Base-by-base conservation (phyloP, 2,888 invertebrate genomes). In the Epinotia demarniana region DNA sequence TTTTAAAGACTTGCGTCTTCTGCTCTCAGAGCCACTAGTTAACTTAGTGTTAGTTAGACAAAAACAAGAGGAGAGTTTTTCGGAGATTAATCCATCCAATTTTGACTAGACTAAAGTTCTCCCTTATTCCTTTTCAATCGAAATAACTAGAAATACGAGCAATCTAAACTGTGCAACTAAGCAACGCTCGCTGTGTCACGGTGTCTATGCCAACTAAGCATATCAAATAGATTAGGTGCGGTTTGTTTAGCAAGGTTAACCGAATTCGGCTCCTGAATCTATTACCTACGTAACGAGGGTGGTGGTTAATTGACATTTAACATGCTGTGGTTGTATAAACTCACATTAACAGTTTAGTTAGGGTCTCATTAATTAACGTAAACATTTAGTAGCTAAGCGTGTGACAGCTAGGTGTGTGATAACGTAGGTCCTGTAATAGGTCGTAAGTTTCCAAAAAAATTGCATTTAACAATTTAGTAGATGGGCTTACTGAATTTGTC, bases 171-270 rank as follows among this genome's bases (percentile, higher is more conserved):
- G 19, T 67, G 73, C 13, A 0, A 61, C 61, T 18, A 61, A 13
- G 53, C 58, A 64, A 69, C 58, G 33, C 53, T 33, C 60, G 63
- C 33, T 53, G 57, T 61, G 69, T 60, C 58, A 60, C 60, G 74
- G 70, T 53, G 70, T 69, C 58, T 60, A 16, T 77, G 71, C 63
- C 77, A 82, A 84, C 79, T 77, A 83, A 83, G 79, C 81, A 82
- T 81, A 78, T 79, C 83, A 75, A 83, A 83, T 82, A 79, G 79
- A 83, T 84, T 84, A 78, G 71, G 57, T 49, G 74, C 72, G 82
- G 82, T 80, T 80, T 81, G 83, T 82, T 82, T 78, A 80, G 72
- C 71, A 77, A 78, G 81, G 77, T 79, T 75, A 77, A 64, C 73
- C 61, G 63, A 67, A 72, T 72, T 58, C 58, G n/a, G 69, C 66